Evolutionary conservation across 1,140 invertebrate species (phyloP), one percentile per base, ranked within the genome.

Genomic region (Conus betulinus): DNA sequence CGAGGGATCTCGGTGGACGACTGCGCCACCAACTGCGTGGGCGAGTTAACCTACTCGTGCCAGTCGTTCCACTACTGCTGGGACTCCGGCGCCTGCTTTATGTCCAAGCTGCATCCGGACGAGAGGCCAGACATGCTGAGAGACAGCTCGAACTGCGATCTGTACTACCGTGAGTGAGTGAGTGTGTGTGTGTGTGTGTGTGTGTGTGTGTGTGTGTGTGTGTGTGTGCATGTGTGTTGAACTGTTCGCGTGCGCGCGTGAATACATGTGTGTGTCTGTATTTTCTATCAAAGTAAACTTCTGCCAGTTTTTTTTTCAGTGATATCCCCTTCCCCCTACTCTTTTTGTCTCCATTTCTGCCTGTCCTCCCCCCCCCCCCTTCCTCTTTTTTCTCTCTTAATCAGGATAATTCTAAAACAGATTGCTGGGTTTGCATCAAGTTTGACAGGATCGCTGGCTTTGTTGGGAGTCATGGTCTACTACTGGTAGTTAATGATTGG

Each of bases 1-100:
- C 91, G 90, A 6, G 92, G 92, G 7, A 53, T 92, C 51, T 91
- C 93, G 17, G 91, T 93, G n/a, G 93, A 94, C 71, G 93, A 93
- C 87, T 94, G 93, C 60, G 92, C 92, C 0, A 25, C 87, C 3
- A 89, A 90, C 15, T 94, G 93, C 88, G 39, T 91, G 5, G 67
- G 39, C 15, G 90, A 93, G 57, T 84, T 91, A 11, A 88, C 84
- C 10, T 94, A 92, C 82, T 60, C 87, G 5, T 94, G 93, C 83
- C 89, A 92, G 25, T 93, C 93, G 0, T 93, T 94, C 85, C 91
- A 92, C 25, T 94, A 91, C 89, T 91, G 92, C 85, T 92, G 91
- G 76, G 83, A 90, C 15, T 90, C 90, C 39, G 92, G 92, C 25
- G 86, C 89, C 7, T 94, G 93, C 82, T 53, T 88, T 55, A 23